Base-by-base conservation (phyloP, 1,140 invertebrate genomes). In the Drosophila insularis region DNA sequence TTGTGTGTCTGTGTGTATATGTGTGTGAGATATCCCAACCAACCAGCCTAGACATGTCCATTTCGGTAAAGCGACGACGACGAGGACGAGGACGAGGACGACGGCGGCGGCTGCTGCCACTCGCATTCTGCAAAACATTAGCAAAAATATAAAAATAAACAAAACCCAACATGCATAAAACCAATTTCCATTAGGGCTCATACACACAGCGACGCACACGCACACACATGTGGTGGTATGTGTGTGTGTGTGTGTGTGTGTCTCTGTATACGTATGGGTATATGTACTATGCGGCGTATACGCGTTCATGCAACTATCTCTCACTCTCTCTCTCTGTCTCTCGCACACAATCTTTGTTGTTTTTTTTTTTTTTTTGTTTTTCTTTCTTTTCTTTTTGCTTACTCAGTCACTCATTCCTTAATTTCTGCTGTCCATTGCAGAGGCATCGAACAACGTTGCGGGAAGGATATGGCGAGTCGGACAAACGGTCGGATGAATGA, bases 91-190 rank as follows among this genome's bases (percentile, higher is more conserved):
- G 11, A 37, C 35, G 35, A 4, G 35, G 35, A 4, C 35, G 35
- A 11, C 11, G 35, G 35, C 35, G 11, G 11, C 35, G 35, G 35
- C 35, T 37, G 35, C 73, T 85, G 81, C 78, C 78, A 81, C 68
- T 84, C 80, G 84, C 84, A 89, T 89, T 89, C 78, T 84, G 76
- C 80, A 89, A 87, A 89, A 89, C 85, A 87, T 89, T 85, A 89
- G 82, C 85, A 89, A 89, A 89, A 89, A 89, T 89, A 85, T 89
- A 89, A 89, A 89, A 89, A 89, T 84, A 89, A 89, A 89, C 85
- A 89, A 89, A 89, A 84, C 80, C 77, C 80, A 89, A 89, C 84
- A 89, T 89, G 84, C 84, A 89, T 84, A 89, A 89, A 89, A 89
- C 84, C 84, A 89, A 89, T 89, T 89, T 89, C 84, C 84, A 89